Percentiles rank a stretch among this genome's conserved stretches.
Conservation (phyloP, 37 sponge, comb jelly and placozoan species). For the Mnemiopsis leidyi region DNA sequence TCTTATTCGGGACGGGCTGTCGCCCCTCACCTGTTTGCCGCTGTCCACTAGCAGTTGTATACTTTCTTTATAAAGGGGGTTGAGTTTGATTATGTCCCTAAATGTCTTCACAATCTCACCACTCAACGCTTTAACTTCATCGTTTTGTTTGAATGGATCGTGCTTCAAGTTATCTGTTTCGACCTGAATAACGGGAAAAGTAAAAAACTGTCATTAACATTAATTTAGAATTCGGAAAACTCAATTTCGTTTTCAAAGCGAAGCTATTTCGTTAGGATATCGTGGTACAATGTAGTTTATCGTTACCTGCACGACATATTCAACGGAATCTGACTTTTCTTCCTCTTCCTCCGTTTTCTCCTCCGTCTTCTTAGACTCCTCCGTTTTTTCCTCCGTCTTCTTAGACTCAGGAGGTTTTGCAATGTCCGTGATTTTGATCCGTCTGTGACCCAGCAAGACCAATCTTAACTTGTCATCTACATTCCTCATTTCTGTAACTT, state of each 20-base stretch:
- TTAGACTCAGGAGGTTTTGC: conserved; percentile 46
- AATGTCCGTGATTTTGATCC: conserved; percentile 67
- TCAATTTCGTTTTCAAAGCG: no score
- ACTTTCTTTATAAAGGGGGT: conserved; percentile 78
- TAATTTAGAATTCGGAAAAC: no score
- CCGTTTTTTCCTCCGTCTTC: conserved; percentile 22
- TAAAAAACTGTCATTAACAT: no score
- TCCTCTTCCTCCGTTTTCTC: not conserved
- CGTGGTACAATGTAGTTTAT: no score
- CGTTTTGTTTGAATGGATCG: conserved; percentile 74
- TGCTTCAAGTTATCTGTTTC: conserved; percentile 77
- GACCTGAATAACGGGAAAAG: no score
- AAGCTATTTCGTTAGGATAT: no score
- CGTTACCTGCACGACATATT: no score
- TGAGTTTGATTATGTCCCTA: conserved; percentile 85
- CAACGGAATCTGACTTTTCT: not conserved
- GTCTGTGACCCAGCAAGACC: conserved; percentile 82
- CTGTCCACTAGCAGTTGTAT: conserved; percentile 60
- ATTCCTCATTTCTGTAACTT: conserved; percentile 84
- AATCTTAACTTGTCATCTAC: conserved; percentile 76
- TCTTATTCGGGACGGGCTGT: no score
- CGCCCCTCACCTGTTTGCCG: conserved; percentile 54
- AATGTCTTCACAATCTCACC: conserved; percentile 94
- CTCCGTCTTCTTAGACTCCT: conserved; percentile 44
- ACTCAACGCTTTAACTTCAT: conserved; percentile 82